A percentile compares a stretch with the other conserved stretches of the same genome.
Conservation (phyloP, 2,888 invertebrate species). For the Trimorus sp. region DNA sequence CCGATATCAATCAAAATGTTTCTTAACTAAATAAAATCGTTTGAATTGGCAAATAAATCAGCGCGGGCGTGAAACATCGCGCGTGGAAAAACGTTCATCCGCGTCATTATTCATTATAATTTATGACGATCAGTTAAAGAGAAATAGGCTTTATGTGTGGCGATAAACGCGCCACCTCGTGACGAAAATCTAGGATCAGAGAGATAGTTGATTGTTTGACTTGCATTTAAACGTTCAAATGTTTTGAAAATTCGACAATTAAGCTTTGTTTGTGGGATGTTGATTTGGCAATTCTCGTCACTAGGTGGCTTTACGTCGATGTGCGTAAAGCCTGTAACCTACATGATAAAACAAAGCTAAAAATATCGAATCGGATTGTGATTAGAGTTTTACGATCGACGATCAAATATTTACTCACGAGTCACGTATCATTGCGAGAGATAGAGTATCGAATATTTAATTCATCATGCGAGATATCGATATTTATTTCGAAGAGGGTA, state of each 20-base stretch:
- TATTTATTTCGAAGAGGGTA: slow-evolving; percentile 2
- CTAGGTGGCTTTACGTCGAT: too few relatives aligned
- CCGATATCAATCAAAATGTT: too few relatives aligned
- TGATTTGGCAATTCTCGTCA: too few relatives aligned
- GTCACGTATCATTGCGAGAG: slow-evolving; percentile 39
- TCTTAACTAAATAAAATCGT: too few relatives aligned
- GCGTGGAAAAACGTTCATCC: slow-evolving; percentile 16
- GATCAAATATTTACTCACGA: slow-evolving; percentile 48
- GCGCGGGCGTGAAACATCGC: neutral
- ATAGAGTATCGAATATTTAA: slow-evolving; percentile 51
- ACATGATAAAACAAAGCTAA: slow-evolving; percentile 52
- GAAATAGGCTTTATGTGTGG: neutral
- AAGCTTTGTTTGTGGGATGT: too few relatives aligned
- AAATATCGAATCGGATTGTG: slow-evolving; percentile 45
- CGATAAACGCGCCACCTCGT: too few relatives aligned
- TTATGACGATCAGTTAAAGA: slow-evolving; percentile 47
- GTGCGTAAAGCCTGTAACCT: slow-evolving; percentile 13
- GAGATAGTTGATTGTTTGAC: too few relatives aligned
- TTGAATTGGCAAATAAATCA: neutral
- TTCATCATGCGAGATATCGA: slow-evolving; percentile 24
- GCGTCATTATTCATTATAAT: slow-evolving; percentile 37
- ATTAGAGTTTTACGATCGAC: slow-evolving; percentile 40
- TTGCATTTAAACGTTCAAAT: too few relatives aligned
- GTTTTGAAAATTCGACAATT: too few relatives aligned
- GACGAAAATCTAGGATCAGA: too few relatives aligned